phyloP scores from a whole-genome alignment of 2,888 invertebrate genomes.

The Phyllotreta cruciferae region DNA sequence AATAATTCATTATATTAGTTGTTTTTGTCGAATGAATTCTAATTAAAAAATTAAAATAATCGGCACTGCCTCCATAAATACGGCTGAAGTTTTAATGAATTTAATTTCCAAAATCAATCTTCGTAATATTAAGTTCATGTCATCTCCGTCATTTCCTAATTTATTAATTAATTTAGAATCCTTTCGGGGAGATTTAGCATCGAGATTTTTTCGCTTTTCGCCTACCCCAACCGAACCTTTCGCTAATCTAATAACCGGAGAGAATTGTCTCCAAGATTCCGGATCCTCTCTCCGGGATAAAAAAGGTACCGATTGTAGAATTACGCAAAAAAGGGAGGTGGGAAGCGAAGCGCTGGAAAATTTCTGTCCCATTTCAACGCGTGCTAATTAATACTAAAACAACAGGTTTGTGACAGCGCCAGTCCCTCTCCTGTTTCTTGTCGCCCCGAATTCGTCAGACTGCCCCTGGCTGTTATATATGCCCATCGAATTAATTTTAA shows the following conservation, averaged over 20 bases:
- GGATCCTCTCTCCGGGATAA: slow-evolving; percentile 4
- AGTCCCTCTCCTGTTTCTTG: slow-evolving; percentile 12
- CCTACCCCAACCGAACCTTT: background rate
- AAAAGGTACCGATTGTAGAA: slow-evolving; percentile 14
- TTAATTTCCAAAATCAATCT: no score
- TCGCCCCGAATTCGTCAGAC: slow-evolving; percentile 3
- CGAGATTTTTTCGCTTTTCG: no score
- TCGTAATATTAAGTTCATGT: no score
- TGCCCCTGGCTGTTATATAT: slow-evolving; percentile 3
- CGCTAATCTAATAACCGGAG: slow-evolving; percentile 8
- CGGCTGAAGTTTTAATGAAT: no score
- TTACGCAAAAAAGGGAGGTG: slow-evolving; percentile 11
- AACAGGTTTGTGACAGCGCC: slow-evolving; percentile 26
- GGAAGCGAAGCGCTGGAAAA: slow-evolving; percentile 23
- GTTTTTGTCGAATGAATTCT: no score
- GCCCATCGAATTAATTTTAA: slow-evolving; percentile 2
- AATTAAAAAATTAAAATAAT: no score
- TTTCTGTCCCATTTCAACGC: slow-evolving; percentile 23
- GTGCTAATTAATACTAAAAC: slow-evolving; percentile 26
- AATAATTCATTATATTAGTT: no score
- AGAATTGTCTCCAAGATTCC: slow-evolving; percentile 9
- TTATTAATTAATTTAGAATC: no score
- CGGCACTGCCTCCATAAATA: no score
- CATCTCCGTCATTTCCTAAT: no score
- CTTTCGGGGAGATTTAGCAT: no score